Percentiles rank a stretch among this genome's conserved stretches.
Evolutionary conservation across 2,113 vertebrate species (phyloP).

Genomic region (Sakesphorus luctuosus): DNA sequence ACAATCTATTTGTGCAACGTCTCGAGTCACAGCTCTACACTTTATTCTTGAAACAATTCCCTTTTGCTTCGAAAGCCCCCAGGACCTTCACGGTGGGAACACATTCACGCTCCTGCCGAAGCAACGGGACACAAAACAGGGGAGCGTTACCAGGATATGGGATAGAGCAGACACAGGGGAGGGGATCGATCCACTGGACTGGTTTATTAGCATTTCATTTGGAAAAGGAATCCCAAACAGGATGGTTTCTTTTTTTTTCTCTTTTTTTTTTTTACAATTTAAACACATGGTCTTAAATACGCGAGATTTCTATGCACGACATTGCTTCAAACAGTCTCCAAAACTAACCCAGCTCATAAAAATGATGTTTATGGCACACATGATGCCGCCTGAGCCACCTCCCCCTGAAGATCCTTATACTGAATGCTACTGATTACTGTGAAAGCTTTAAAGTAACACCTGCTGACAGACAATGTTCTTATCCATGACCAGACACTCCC

Average conservation of each 20-base stretch:
- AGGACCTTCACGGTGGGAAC: background rate
- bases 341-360: background rate
- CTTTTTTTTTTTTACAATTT: background rate
- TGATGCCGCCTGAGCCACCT: background rate
- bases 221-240: slow-evolving; percentile 42
- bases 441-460: slow-evolving; percentile 26
- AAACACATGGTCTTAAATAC: slow-evolving; percentile 1
- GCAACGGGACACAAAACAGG: background rate
- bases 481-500: background rate
- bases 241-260: background rate
- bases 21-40: slow-evolving; percentile 33
- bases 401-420: slow-evolving; percentile 8
- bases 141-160: background rate
- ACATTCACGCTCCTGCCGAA: slow-evolving; percentile 1
- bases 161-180: slow-evolving; percentile 12
- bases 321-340: slow-evolving; percentile 45
- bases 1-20: slow-evolving; percentile 47
- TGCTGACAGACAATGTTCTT: background rate
- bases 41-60: slow-evolving; percentile 39
- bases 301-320: background rate
- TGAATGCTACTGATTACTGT: background rate
- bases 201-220: slow-evolving; percentile 43
- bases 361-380: slow-evolving; percentile 9
- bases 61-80: background rate
- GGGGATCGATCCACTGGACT: slow-evolving; percentile 17